Evolutionary conservation across 2,113 vertebrate species (phyloP).

Genomic region (Dascyllus trimaculatus): DNA sequence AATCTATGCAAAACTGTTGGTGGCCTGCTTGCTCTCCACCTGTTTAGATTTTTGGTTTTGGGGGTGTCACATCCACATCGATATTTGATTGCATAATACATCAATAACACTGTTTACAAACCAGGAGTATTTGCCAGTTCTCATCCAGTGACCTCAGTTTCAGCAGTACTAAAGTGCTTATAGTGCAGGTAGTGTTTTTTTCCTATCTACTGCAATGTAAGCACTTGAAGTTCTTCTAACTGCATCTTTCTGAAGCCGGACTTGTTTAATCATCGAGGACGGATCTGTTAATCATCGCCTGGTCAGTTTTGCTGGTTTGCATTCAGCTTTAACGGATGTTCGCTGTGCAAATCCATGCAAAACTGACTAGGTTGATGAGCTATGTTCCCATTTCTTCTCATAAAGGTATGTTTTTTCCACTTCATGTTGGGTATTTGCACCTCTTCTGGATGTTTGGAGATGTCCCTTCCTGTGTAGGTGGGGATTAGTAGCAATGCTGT

Average conservation of each 20-base stretch:
- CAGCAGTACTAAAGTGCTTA: conserved; percentile 99
- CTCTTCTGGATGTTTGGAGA: not conserved
- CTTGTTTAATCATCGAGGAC: not conserved
- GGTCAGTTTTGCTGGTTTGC: conserved; percentile 99
- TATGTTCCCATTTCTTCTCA: not conserved
- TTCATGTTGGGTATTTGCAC: not conserved
- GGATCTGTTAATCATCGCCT: conserved; percentile 78
- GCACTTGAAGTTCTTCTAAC: conserved; percentile 99
- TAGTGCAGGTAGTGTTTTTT: conserved; percentile 99
- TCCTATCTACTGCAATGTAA: conserved; percentile 98
- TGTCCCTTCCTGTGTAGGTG: conserved; percentile 96
- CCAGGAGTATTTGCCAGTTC: conserved; percentile 7
- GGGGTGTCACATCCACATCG: conserved; percentile 49
- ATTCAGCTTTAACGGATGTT: conserved; percentile 90
- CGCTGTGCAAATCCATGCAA: conserved; percentile 99
- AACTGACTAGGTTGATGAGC: conserved; percentile 94
- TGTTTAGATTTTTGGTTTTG: conserved; percentile 60
- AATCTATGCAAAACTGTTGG: conserved; percentile 99
- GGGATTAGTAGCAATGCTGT: conserved; percentile 99
- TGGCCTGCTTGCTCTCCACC: conserved; percentile 92
- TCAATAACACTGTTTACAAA: not conserved
- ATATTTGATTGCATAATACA: conserved; percentile 16
- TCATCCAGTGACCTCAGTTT: conserved; percentile 72
- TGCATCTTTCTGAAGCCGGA: conserved; percentile 65
- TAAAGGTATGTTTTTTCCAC: not conserved